Conservation (phyloP, 2,113 vertebrate genomes). For the Rhombomys opimus region DNA sequence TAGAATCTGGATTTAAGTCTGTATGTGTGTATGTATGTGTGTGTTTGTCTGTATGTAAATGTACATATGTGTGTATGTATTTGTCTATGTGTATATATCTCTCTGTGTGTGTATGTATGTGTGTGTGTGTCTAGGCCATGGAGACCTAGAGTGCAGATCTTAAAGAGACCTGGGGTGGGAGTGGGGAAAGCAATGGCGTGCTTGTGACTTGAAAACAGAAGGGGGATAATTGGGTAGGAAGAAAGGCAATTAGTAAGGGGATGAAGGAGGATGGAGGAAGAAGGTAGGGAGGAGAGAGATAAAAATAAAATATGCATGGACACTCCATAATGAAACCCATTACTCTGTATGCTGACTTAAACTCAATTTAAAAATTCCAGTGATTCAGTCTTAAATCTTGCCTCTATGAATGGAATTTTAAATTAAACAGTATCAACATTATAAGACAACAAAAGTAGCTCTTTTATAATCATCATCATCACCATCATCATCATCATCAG, state of each 20-base stretch:
- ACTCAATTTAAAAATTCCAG: conserved; percentile 3
- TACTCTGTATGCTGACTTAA: background rate
- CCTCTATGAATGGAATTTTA: background rate
- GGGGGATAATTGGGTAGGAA: background rate
- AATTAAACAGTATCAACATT: conserved; percentile 37
- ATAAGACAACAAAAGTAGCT: background rate
- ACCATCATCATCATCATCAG: background rate
- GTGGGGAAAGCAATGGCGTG: background rate
- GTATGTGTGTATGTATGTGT: background rate
- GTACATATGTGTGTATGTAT: no score
- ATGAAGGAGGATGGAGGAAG: background rate
- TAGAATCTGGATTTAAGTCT: background rate
- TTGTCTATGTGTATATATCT: no score
- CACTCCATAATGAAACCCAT: background rate
- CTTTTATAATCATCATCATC: background rate
- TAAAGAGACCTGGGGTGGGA: background rate
- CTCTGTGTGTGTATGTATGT: background rate
- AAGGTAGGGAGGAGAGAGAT: background rate
- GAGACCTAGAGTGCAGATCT: background rate
- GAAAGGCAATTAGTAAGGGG: background rate
- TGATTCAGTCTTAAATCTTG: background rate
- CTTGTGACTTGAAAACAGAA: background rate
- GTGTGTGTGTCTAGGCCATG: background rate
- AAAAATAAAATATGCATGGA: background rate
- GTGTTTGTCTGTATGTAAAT: no score